Evolutionary conservation across 2,888 invertebrate species (phyloP), one percentile per base, ranked within the genome.

Genomic region (Cephus nigrinus): DNA sequence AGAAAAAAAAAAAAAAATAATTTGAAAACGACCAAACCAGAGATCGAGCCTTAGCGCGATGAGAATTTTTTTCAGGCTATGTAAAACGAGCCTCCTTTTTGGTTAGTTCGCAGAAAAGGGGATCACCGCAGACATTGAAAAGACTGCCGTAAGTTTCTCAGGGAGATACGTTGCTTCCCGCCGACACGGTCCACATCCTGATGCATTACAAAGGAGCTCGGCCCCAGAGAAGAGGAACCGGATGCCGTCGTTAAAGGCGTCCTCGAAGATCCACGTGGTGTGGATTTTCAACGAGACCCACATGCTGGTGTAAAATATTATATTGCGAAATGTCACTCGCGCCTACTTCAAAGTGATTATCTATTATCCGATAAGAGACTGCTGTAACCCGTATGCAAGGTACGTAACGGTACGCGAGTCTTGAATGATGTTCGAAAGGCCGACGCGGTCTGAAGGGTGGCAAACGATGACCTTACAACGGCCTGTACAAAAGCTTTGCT

Each of bases 131-230:
- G 35, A 77, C 75, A 55, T 69, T 55, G 34, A 75, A 68, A 78
- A 74, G 34, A 33, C 31, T 69, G 68, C 35, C 80, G 23, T 55
- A 9, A 55, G 76, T 80, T 84, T 83, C 84, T 84, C 84, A 82
- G 80, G 82, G 82, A 83, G 82, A 84, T 84, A 82, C 81, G 83
- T 81, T 81, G 82, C 81, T 83, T 84, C 82, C 83, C 82, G 77
- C 75, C 71, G 77, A 74, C 80, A 85, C 88, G 86, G 82, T 84
- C 83, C 78, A 55, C 55, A 23, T 55, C 55, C 55, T 55, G 55
- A 55, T 55, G 55, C 23, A 55, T 23, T 55, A 55, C 55, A 55
- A 55, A 55, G 55, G 55, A 23, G 55, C 55, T 55, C 55, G 55
- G 23, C 23, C 55, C 3, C 55, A 23, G 23, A 23, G 23, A 55